Base-by-base conservation (phyloP, 2,888 invertebrate species). In the Magallana nippona region DNA sequence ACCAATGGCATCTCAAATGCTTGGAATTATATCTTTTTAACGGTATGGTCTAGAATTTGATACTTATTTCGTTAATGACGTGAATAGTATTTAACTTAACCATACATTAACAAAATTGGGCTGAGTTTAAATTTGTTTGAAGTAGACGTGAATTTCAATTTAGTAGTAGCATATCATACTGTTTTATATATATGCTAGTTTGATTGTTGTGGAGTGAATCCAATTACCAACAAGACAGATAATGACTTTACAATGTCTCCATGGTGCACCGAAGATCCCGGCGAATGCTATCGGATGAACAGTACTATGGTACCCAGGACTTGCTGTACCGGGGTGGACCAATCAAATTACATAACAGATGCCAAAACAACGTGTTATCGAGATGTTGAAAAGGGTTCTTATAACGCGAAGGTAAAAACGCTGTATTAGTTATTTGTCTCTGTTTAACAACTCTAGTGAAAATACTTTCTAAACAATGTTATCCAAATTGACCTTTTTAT, bases 11-110 rank as follows among this genome's bases (percentile, higher is more conserved):
- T 87, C 11, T 88, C 88, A 2, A 81, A 84, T 57, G 87, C 87
- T 10, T 88, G 87, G 87, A 87, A 88, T 44, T 83, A 87, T 2
- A 15, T 87, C n/a, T 88, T 88, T 62, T 82, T 87, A 10, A 86
- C 86, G 83, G 88, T 88, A 86, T 44, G 44, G 44, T 44, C 44
- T n/a, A n/a, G n/a, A n/a, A n/a, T n/a, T n/a, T n/a, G n/a, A n/a
- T n/a, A n/a, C n/a, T n/a, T n/a, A n/a, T n/a, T n/a, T n/a, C n/a
- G n/a, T n/a, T n/a, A n/a, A n/a, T n/a, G n/a, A n/a, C n/a, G n/a
- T n/a, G n/a, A n/a, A n/a, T n/a, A n/a, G n/a, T n/a, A n/a, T n/a
- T n/a, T n/a, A n/a, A n/a, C n/a, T n/a, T n/a, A n/a, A n/a, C n/a
- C 44, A 44, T 44, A 44, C 8, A 44, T 44, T 5, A 44, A 44